phyloP scores from a whole-genome alignment of 2,113 vertebrate species.

The Nothoprocta pentlandii region DNA sequence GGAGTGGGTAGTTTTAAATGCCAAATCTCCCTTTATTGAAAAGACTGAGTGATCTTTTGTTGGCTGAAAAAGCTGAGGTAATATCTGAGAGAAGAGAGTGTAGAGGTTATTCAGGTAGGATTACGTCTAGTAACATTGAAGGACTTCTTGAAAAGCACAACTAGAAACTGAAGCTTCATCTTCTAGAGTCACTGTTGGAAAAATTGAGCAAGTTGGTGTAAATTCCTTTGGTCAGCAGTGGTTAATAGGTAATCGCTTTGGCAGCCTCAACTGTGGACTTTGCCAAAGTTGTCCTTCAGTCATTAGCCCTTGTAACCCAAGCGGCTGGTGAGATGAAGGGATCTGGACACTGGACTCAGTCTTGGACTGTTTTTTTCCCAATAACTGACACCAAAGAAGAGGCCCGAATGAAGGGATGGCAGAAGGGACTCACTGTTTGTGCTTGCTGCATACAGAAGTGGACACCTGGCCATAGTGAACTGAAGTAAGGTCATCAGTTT shows the following conservation, averaged over 20 bases:
- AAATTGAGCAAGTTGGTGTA: not conserved
- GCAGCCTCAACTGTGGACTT: not conserved
- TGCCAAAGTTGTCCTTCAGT: not conserved
- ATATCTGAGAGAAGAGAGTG: not conserved
- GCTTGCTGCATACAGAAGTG: not conserved
- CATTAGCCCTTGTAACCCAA: not conserved
- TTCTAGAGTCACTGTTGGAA: not conserved
- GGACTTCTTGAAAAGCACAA: not conserved
- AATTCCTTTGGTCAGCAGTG: not conserved
- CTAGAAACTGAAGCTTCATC: not conserved
- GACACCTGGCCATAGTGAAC: not conserved
- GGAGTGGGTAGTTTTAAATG: not conserved
- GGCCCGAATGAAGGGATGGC: not conserved
- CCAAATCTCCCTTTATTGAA: not conserved
- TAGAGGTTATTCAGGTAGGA: not conserved
- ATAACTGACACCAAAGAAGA: not conserved
- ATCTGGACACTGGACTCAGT: not conserved
- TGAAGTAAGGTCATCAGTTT: not conserved
- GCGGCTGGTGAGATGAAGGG: not conserved
- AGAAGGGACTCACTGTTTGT: not conserved
- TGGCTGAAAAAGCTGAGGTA: not conserved
- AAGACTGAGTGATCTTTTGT: not conserved
- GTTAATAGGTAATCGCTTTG: not conserved
- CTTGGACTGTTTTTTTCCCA: not conserved
- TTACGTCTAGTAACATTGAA: not conserved